Percentiles rank a stretch among this genome's conserved stretches.
These are phyloP conservation scores for Percopsis transmontana DNA, from an alignment of 2,113 vertebrate species.

Conservation along the genomic window DNA sequence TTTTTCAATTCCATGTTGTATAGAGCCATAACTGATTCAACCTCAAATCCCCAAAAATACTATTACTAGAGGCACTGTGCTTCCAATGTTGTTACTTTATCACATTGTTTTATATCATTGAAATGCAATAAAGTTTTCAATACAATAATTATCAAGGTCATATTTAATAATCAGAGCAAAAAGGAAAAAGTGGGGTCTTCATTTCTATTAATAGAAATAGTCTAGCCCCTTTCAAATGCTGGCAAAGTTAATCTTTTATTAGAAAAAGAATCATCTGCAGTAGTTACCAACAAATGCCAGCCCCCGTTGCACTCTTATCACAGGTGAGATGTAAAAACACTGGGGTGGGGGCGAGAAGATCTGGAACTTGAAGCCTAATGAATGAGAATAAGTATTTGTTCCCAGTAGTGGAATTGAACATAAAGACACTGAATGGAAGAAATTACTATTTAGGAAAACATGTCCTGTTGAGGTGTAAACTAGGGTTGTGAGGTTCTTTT, in stretches of 20 bases:
- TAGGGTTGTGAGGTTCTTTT: too few relatives aligned
- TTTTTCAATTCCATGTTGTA: neutral
- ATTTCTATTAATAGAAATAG: slow-evolving; percentile 29
- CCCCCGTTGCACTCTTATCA: neutral
- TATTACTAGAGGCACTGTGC: neutral
- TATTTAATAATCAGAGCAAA: slow-evolving; percentile 13
- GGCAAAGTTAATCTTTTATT: slow-evolving; percentile 54
- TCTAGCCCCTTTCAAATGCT: slow-evolving; percentile 25
- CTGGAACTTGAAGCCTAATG: too few relatives aligned
- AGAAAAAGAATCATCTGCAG: slow-evolving; percentile 38
- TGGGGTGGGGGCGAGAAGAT: too few relatives aligned
- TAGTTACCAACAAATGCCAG: slow-evolving; percentile 16
- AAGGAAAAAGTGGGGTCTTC: slow-evolving; percentile 54
- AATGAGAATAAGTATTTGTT: too few relatives aligned
- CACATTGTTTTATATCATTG: neutral
- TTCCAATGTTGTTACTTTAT: neutral
- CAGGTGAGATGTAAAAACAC: neutral
- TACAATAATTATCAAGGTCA: slow-evolving; percentile 4
- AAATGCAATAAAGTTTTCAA: too few relatives aligned
- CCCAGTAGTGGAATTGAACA: too few relatives aligned
- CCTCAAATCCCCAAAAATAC: neutral
- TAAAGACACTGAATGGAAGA: too few relatives aligned
- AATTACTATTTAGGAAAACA: too few relatives aligned
- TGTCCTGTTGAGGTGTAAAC: too few relatives aligned
- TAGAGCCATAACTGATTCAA: neutral